A percentile compares a stretch with the other conserved stretches of the same genome.
Conservation (phyloP, 2,888 invertebrate genomes). For the Axea sp. region DNA sequence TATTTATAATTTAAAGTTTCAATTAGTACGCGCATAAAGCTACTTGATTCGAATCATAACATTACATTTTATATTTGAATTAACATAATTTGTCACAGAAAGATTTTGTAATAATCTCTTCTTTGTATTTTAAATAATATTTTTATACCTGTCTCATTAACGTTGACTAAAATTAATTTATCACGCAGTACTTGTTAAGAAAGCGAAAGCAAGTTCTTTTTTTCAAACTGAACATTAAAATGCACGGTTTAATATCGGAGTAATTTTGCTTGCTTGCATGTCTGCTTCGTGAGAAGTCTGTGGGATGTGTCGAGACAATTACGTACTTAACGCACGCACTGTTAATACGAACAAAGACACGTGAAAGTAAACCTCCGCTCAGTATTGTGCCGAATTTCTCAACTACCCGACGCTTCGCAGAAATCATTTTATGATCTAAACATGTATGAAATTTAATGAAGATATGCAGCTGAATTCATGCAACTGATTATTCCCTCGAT, state of each 20-base stretch:
- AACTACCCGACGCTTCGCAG: constrained; percentile 42
- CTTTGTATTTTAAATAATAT: no score
- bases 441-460: constrained; percentile 51
- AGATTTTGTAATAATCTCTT: no score
- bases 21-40: no score
- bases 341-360: constrained; percentile 56
- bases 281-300: constrained; percentile 32
- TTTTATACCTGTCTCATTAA: no score
- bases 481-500: constrained; percentile 22
- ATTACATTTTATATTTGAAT: no score
- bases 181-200: no score
- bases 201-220: no score
- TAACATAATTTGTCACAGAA: no score
- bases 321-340: constrained; percentile 57
- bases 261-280: constrained; percentile 8
- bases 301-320: constrained; percentile 53
- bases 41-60: no score
- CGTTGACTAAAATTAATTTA: no score
- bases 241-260: constrained; percentile 23
- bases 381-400: constrained; percentile 52
- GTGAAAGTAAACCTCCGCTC: constrained; percentile 56
- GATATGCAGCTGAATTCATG: constrained; percentile 21
- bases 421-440: constrained; percentile 51
- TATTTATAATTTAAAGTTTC: no score
- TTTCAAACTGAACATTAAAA: no score